phyloP scores from a whole-genome alignment of 2,888 invertebrate genomes.

The Euclidia mi region DNA sequence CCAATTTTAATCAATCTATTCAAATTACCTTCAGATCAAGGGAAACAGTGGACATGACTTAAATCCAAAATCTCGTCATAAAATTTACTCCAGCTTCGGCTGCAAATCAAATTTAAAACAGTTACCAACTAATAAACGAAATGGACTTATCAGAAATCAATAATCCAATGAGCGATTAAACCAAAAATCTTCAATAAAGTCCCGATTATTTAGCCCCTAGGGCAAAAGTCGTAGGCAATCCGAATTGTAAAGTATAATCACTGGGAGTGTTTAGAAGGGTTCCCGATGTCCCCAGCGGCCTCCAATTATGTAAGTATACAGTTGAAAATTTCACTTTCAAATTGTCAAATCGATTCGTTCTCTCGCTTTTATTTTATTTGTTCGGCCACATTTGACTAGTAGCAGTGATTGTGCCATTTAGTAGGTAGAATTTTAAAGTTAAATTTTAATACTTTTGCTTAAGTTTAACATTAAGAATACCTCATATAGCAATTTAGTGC shows the following conservation, averaged over 20 bases:
- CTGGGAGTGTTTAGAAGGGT: conserved; percentile 77
- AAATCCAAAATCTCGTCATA: no score
- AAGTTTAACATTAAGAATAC: no score
- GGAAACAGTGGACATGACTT: no score
- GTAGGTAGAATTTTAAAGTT: neutral
- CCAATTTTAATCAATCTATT: no score
- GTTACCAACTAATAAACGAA: conserved; percentile 11
- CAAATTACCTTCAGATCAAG: no score
- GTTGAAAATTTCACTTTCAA: conserved; percentile 80
- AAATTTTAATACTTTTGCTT: neutral
- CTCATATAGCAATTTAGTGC: no score
- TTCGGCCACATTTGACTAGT: conserved; percentile 20
- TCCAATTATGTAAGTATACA: conserved; percentile 82
- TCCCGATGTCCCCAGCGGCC: conserved; percentile 51
- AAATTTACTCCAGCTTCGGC: no score
- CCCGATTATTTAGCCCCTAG: conserved; percentile 37
- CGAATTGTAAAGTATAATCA: conserved; percentile 78
- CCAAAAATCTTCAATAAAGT: conserved; percentile 33
- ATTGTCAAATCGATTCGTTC: conserved; percentile 61
- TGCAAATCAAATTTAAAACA: no score
- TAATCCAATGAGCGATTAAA: conserved; percentile 36
- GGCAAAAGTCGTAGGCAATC: conserved; percentile 65
- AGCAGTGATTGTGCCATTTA: conserved; percentile 22
- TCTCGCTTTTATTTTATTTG: conserved; percentile 52
- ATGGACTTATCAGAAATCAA: conserved; percentile 36